Evolutionary conservation across 2,113 vertebrate species (phyloP).

Genomic region (Alouatta palliata): DNA sequence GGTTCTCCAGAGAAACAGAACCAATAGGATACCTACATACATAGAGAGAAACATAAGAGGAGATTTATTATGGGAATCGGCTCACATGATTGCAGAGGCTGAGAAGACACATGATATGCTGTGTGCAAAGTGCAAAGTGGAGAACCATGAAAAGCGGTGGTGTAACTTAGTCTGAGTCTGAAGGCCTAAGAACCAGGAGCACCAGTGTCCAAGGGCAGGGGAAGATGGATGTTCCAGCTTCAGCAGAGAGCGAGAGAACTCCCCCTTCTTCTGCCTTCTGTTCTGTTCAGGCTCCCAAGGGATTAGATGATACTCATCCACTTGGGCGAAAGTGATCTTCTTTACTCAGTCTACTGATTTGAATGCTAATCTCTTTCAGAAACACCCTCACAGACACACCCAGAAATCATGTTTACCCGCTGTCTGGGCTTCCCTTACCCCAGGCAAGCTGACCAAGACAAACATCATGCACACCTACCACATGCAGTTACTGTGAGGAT

Average conservation of each 20-base stretch:
- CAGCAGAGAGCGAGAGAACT: neutral
- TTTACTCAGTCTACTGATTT: neutral
- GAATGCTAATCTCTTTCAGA: neutral
- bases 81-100: neutral
- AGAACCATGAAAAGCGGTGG: neutral
- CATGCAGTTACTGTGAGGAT: fast-evolving
- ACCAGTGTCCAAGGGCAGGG: neutral
- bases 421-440: neutral
- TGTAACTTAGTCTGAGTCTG: neutral
- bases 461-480: neutral
- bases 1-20: neutral
- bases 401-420: neutral
- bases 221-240: neutral
- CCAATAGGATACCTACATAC: neutral
- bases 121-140: neutral
- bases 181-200: neutral
- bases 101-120: neutral
- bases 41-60: neutral
- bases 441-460: neutral
- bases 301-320: neutral
- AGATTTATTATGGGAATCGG: neutral
- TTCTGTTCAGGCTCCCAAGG: neutral
- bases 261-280: neutral
- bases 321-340: neutral
- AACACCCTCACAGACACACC: neutral